These are phyloP conservation scores for Zosterops borbonicus DNA, from an alignment of 2,113 vertebrate genomes.

Conservation along the genomic window DNA sequence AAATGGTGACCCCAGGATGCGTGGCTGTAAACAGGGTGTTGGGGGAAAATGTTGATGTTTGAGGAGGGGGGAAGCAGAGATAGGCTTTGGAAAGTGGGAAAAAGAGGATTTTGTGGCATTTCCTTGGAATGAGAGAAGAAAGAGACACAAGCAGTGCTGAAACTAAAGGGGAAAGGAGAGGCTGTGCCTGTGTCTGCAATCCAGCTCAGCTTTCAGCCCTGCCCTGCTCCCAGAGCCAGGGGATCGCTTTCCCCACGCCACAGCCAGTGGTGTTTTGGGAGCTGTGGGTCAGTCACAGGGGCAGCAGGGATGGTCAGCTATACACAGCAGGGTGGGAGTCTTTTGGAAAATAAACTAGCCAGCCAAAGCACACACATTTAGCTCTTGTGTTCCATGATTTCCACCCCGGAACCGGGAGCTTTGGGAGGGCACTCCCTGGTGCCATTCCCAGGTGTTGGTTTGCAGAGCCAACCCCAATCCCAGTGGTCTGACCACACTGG, in stretches of 20 bases:
- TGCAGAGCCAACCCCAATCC: rapidly evolving
- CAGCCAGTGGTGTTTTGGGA: rapidly evolving
- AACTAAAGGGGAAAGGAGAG: background rate
- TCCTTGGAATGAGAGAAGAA: background rate
- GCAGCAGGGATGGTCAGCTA: background rate
- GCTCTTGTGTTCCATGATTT: background rate
- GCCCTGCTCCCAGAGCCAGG: background rate
- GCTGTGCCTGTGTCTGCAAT: background rate
- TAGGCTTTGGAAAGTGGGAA: background rate
- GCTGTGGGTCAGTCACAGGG: background rate
- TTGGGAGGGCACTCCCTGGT: rapidly evolving
- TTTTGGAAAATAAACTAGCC: background rate
- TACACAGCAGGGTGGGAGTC: rapidly evolving
- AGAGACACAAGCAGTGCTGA: background rate
- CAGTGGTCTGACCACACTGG: rapidly evolving
- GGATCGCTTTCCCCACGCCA: background rate
- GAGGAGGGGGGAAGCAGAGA: background rate
- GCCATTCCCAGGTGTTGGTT: rapidly evolving
- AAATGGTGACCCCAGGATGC: background rate
- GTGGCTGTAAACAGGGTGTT: background rate
- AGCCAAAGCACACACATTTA: rapidly evolving
- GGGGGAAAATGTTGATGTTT: background rate
- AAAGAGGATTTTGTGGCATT: background rate
- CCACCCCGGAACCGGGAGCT: background rate
- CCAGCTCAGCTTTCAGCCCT: background rate